A percentile compares a stretch with the other conserved stretches of the same genome.
Evolutionary conservation across 2,888 invertebrate species (phyloP).

Genomic region (Crematogaster levior): DNA sequence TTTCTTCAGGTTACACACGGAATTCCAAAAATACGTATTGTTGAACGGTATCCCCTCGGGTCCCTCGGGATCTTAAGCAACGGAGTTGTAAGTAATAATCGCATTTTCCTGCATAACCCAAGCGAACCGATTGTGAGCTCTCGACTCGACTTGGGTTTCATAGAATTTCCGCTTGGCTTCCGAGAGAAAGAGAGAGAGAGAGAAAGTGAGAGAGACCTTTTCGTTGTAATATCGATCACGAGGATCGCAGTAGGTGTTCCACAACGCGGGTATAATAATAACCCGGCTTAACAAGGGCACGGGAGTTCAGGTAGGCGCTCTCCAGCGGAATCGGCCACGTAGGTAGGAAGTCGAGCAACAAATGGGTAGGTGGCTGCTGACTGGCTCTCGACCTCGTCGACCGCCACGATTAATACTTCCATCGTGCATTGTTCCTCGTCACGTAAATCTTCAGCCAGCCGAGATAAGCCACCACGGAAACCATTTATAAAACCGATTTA

Average conservation of each 20-base stretch:
- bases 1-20: neutral
- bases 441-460: conserved; percentile 74
- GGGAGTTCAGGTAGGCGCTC: conserved; percentile 73
- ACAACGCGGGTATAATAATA: conserved; percentile 71
- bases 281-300: conserved; percentile 74
- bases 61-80: neutral
- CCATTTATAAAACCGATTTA: conserved; percentile 72
- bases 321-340: conserved; percentile 64
- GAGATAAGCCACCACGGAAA: conserved; percentile 71
- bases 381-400: conserved; percentile 67
- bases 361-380: conserved; percentile 75
- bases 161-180: conserved; percentile 59
- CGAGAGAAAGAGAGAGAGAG: conserved; percentile 44
- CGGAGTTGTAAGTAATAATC: conserved; percentile 17
- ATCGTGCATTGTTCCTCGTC: conserved; percentile 79
- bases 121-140: conserved; percentile 34
- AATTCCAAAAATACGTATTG: too few relatives aligned
- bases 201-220: conserved; percentile 36
- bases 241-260: conserved; percentile 75
- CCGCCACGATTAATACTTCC: conserved; percentile 78
- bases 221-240: conserved; percentile 73
- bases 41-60: too few relatives aligned
- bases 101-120: conserved; percentile 34
- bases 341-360: conserved; percentile 78
- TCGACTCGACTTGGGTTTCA: conserved; percentile 31